A percentile compares a stretch with the other conserved stretches of the same genome.
These are phyloP conservation scores for Botia almorhae DNA, from an alignment of 2,797 vertebrate species.

Conservation along the genomic window DNA sequence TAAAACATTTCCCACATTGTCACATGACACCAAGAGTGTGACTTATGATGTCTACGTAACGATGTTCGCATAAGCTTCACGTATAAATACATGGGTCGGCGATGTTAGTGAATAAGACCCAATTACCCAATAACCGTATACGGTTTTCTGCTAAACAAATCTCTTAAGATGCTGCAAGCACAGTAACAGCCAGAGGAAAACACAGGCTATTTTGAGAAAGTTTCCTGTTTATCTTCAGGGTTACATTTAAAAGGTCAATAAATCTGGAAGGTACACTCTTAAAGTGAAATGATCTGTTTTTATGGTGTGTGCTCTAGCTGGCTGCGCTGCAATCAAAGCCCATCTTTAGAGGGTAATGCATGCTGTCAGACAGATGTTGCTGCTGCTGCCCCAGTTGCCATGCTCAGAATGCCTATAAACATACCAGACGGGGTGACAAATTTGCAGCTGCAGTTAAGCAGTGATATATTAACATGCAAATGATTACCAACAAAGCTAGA, in stretches of 20 bases:
- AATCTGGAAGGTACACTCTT: constrained; percentile 62
- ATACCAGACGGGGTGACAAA: constrained; percentile 20
- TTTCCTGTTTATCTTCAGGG: constrained; percentile 60
- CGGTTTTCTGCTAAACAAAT: not conserved
- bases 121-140: not conserved
- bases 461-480: constrained; percentile 48
- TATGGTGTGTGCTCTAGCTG: constrained; percentile 52
- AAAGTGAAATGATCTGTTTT: constrained; percentile 61
- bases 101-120: not conserved
- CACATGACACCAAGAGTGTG: too few species aligned
- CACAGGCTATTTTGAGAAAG: constrained; percentile 49
- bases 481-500: constrained; percentile 28
- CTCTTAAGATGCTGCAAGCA: constrained; percentile 2
- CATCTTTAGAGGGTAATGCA: constrained; percentile 38
- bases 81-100: not conserved
- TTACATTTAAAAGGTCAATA: constrained; percentile 59
- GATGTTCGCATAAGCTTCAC: not conserved
- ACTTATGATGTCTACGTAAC: not conserved
- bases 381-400: constrained; percentile 35
- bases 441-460: constrained; percentile 21
- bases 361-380: constrained; percentile 48
- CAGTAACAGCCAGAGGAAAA: constrained; percentile 17
- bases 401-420: constrained; percentile 30
- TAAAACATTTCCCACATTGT: too few species aligned
- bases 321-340: constrained; percentile 54